Conservation (phyloP, 2,113 vertebrate species). For the Copsychus sechellarum region DNA sequence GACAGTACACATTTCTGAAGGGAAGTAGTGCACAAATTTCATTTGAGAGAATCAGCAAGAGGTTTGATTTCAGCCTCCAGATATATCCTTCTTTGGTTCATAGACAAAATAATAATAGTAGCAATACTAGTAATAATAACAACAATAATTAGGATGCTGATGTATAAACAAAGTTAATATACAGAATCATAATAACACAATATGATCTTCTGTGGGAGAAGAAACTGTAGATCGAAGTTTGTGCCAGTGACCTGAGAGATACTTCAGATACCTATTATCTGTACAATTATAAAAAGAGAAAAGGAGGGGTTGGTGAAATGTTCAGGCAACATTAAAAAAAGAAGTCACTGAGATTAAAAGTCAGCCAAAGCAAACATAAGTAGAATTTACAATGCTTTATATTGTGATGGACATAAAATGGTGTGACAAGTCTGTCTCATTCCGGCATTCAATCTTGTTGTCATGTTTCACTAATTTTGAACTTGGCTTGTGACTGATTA, state of each 20-base stretch:
- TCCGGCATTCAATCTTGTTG: background rate
- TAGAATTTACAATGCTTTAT: background rate
- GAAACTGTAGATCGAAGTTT: background rate
- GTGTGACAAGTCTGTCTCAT: background rate
- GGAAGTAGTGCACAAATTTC: constrained; percentile 62
- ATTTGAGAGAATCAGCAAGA: constrained; percentile 70
- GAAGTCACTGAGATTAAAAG: background rate
- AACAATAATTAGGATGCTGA: constrained; percentile 47
- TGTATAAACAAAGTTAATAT: constrained; percentile 36
- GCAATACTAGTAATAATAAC: background rate
- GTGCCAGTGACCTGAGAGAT: background rate
- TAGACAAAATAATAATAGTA: constrained; percentile 28
- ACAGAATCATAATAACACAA: constrained; percentile 18
- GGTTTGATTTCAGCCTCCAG: constrained; percentile 61
- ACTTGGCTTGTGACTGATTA: background rate
- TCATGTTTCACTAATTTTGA: background rate
- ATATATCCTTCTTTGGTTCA: constrained; percentile 46
- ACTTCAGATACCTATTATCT: background rate
- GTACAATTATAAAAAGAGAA: background rate
- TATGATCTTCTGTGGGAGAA: background rate
- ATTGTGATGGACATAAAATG: background rate
- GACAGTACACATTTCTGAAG: constrained; percentile 64
- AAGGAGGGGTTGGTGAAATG: background rate
- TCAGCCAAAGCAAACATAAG: background rate
- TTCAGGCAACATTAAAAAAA: background rate